Base-by-base conservation (phyloP, 2,797 vertebrate genomes). In the Leuciscus waleckii region DNA sequence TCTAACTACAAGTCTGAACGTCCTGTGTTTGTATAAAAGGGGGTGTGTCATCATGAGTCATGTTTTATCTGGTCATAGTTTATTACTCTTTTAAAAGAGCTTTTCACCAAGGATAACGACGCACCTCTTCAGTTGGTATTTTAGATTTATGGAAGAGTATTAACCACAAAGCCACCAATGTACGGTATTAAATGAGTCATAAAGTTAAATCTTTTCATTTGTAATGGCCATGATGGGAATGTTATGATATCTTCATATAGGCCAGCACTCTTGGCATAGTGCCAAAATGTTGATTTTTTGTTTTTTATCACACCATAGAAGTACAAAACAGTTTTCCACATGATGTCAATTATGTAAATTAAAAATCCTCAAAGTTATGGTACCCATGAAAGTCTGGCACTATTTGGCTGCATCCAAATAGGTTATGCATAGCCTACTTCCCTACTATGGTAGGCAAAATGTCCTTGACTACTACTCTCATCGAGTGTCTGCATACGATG, bases 1-100 rank as follows among this genome's bases (percentile, higher is more conserved):
- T 51, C n/a, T 65, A 63, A 83, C 43, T 43, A 61, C 86, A 84
- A 39, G 77, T 76, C 70, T 87, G 70, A 70, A 69, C 82, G 84
- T 39, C 41, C 21, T 51, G 39, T 82, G 85, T 78, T 82, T 82
- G 79, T 84, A 65, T 80, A 83, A 67, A 84, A 84, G 49, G 58
- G 58, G 69, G 26, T 49, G 81, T 79, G 86, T 61, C 37, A 49
- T 70, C 23, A 39, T 81, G 81, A 87, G 37, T 87, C 82, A 84
- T 75, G 35, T 75, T 58, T 83, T 9, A 84, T 80, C 21, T 77
- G 29, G 49, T 56, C 77, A 76, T 26, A 75, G 56, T 83, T 82
- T 83, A 80, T 79, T 39, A 49, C 54, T 87, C 35, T 56, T 82
- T 65, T 43, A 74, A 73, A 67, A 79, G 46, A 69, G 37, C 23